phyloP scores from a whole-genome alignment of 2,113 vertebrate species.

The Datnioides undecimradiatus region DNA sequence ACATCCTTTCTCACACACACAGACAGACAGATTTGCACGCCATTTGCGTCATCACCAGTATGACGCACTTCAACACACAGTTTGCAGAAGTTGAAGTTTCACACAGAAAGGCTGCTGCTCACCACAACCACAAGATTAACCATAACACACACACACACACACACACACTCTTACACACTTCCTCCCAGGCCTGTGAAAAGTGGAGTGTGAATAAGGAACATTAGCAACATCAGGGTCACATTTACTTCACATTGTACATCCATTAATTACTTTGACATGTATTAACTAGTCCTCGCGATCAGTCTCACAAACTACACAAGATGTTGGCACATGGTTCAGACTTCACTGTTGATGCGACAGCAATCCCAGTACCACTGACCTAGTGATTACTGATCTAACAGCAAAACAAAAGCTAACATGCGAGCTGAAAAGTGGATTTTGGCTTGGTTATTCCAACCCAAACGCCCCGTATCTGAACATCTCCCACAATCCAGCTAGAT shows the following conservation, averaged over 20 bases:
- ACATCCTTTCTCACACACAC: not conserved
- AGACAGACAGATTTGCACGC: not conserved
- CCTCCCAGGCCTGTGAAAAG: not conserved
- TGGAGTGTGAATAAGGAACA: conserved; percentile 3
- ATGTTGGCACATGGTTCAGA: not conserved
- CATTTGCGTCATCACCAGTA: not conserved
- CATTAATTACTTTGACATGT: not conserved
- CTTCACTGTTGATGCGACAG: no score
- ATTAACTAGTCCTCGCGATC: not conserved
- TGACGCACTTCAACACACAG: not conserved
- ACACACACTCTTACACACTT: conserved; percentile 9
- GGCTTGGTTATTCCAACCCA: no score
- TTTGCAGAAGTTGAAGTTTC: conserved; percentile 50
- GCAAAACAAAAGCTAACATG: no score
- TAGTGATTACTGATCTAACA: no score
- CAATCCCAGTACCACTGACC: no score
- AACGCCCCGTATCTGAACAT: no score
- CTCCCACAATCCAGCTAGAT: not conserved
- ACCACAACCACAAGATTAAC: conserved; percentile 42
- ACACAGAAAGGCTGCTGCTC: conserved; percentile 18
- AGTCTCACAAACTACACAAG: not conserved
- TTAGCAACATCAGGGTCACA: not conserved
- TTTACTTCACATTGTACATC: not conserved
- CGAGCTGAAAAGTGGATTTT: no score
- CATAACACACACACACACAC: conserved; percentile 13